These are phyloP conservation scores for Platyrinchus mystaceus DNA, from an alignment of 2,797 vertebrate genomes.

Conservation along the genomic window DNA sequence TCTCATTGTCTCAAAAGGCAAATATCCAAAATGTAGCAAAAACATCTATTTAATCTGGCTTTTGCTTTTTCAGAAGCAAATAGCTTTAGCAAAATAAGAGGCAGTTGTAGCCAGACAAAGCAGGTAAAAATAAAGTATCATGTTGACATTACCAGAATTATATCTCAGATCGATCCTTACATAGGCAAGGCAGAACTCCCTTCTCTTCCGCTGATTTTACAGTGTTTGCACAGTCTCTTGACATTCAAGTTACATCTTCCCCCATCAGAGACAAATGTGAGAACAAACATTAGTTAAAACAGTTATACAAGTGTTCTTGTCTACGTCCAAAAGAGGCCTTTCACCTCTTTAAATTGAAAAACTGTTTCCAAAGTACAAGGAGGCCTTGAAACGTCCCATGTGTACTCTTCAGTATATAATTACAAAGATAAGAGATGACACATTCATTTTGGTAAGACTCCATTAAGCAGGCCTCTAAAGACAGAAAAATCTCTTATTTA, in stretches of 20 bases:
- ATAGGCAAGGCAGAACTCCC: not conserved
- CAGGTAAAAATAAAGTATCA: not conserved
- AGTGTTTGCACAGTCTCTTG: not conserved
- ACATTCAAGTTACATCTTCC: not conserved
- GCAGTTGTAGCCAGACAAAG: not conserved
- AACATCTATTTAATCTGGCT: not conserved
- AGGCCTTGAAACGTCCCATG: constrained; percentile 19
- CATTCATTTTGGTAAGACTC: not conserved
- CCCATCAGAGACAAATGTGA: not conserved
- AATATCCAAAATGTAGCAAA: not conserved
- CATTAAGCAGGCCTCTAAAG: constrained; percentile 14
- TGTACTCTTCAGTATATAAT: not conserved
- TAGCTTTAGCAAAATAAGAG: not conserved
- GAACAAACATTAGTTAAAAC: not conserved
- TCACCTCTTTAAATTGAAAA: constrained; percentile 38
- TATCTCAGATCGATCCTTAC: not conserved
- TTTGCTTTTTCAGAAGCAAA: not conserved
- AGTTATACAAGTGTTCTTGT: not conserved
- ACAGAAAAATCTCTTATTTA: not conserved
- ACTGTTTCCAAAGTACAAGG: not conserved
- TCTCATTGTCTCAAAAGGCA: not conserved
- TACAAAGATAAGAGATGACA: constrained; percentile 30
- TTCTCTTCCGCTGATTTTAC: not conserved
- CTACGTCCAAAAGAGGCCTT: not conserved
- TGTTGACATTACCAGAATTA: not conserved